phyloP scores from a whole-genome alignment of 2,797 vertebrate genomes.

The Triplophysa yarkandensis region DNA sequence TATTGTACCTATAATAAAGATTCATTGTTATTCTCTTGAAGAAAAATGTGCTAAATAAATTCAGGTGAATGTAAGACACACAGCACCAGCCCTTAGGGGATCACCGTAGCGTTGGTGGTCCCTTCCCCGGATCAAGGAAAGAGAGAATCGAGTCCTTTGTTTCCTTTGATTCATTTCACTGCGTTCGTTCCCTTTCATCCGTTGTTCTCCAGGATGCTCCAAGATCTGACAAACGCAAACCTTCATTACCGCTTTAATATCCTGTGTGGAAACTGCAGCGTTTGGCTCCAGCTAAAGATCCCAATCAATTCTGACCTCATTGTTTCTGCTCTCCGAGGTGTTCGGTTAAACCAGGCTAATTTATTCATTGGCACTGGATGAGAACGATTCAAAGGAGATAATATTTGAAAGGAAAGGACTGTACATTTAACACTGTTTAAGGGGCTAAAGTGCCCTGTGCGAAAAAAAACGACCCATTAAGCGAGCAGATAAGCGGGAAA shows the following conservation, averaged over 20 bases:
- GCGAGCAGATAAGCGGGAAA: constrained; percentile 67
- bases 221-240: constrained; percentile 67
- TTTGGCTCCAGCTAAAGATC: constrained; percentile 66
- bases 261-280: constrained; percentile 67
- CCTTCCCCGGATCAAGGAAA: constrained; percentile 9
- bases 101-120: neutral
- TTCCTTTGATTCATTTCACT: constrained; percentile 66
- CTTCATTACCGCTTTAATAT: constrained; percentile 72
- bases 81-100: neutral
- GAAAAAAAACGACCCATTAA: constrained; percentile 67
- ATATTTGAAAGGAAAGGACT: constrained; percentile 59
- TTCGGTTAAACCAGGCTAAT: constrained; percentile 69
- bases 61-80: constrained; percentile 8
- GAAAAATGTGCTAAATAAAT: neutral
- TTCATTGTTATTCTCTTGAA: neutral
- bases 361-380: constrained; percentile 64
- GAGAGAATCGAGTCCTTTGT: constrained; percentile 59
- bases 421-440: constrained; percentile 12
- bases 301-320: constrained; percentile 69
- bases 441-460: constrained; percentile 13
- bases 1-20: neutral
- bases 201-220: constrained; percentile 60
- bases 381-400: constrained; percentile 48
- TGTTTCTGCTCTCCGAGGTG: constrained; percentile 68
- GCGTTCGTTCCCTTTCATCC: constrained; percentile 56